Conservation (phyloP, 1,140 invertebrate genomes). For the Diuraphis noxia region DNA sequence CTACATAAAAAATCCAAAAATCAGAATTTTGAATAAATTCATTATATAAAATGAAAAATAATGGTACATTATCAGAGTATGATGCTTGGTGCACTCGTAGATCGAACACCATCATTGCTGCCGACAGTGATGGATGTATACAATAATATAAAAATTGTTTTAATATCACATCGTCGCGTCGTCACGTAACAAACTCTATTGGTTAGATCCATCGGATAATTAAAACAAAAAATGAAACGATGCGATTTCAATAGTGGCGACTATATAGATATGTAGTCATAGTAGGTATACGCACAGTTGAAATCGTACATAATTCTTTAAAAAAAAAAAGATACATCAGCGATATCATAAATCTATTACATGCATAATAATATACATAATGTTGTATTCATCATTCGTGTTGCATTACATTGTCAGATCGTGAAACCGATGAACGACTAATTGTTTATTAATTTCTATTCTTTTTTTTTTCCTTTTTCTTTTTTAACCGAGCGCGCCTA, state of each 20-base stretch:
- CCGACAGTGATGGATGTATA: neutral
- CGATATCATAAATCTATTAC: no score
- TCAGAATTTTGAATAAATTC: no score
- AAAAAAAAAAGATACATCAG: neutral
- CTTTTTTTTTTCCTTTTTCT: neutral
- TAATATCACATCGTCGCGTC: neutral
- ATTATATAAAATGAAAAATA: no score
- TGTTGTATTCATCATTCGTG: neutral
- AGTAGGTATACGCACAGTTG: no score
- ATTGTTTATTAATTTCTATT: conserved; percentile 12
- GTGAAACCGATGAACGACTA: neutral
- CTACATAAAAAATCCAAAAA: no score
- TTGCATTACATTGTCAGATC: neutral
- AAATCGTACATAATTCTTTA: neutral
- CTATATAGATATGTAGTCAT: neutral
- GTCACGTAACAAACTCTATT: neutral
- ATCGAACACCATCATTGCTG: no score
- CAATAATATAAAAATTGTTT: neutral
- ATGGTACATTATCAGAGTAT: no score
- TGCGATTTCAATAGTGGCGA: neutral
- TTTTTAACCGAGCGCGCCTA: no score
- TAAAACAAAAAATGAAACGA: neutral
- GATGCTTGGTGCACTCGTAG: no score
- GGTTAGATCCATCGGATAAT: neutral
- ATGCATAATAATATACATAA: neutral